Evolutionary conservation across 1,140 invertebrate species (phyloP).

Genomic region (Hyles vespertilio): DNA sequence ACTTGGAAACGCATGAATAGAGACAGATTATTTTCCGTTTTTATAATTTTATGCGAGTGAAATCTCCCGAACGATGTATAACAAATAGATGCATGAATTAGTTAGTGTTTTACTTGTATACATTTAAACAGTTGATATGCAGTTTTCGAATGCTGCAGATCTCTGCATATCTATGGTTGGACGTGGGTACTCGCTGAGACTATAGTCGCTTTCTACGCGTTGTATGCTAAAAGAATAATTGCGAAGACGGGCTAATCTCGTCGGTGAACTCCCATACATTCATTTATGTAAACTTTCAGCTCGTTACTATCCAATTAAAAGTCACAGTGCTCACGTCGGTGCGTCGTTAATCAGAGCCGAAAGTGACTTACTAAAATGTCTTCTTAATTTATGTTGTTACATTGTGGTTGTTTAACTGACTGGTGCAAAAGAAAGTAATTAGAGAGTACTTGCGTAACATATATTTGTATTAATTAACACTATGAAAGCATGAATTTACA

Average conservation of each 20-base stretch:
- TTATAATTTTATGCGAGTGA: constrained; percentile 39
- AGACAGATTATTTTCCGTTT: constrained; percentile 52
- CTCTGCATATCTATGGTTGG: too few relatives aligned
- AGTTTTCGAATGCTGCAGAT: constrained; percentile 1
- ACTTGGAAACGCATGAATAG: constrained; percentile 59
- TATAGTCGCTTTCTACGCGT: constrained; percentile 45
- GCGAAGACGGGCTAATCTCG: constrained; percentile 34
- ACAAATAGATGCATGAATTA: neutral
- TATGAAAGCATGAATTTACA: too few relatives aligned
- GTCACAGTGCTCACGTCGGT: constrained; percentile 26
- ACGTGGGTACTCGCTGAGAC: too few relatives aligned
- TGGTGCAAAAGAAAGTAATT: too few relatives aligned
- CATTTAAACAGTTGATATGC: constrained; percentile 2
- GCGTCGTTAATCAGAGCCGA: constrained; percentile 50
- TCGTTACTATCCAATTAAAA: constrained; percentile 58
- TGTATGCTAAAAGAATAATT: constrained; percentile 36
- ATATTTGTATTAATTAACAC: too few relatives aligned
- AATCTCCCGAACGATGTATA: constrained; percentile 26
- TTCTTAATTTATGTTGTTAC: too few relatives aligned
- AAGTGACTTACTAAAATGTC: constrained; percentile 32
- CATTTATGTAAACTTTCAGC: constrained; percentile 56
- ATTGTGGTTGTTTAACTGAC: too few relatives aligned
- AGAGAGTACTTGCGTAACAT: too few relatives aligned
- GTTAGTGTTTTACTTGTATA: neutral
- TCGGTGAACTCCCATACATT: constrained; percentile 40